Evolutionary conservation across 2,888 invertebrate genomes (phyloP).

Genomic region (Gymnoscelis rufifasciata): DNA sequence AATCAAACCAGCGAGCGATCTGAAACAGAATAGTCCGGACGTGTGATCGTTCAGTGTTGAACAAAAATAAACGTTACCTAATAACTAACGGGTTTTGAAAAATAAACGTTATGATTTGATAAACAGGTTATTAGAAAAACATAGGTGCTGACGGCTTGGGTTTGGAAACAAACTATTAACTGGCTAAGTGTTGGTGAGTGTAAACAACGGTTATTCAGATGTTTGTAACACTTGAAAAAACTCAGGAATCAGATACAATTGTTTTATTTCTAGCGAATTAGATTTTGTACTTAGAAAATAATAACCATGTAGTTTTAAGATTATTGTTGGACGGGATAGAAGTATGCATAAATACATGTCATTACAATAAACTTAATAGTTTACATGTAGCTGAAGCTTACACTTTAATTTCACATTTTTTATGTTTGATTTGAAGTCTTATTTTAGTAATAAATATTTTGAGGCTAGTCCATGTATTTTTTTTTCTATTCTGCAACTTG

Average conservation of each 20-base stretch:
- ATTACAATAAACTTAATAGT: too few relatives aligned
- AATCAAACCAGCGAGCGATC: conserved; percentile 70
- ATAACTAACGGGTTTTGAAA: conserved; percentile 66
- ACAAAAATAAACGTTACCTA: conserved; percentile 74
- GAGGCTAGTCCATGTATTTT: too few relatives aligned
- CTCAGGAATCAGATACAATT: background rate
- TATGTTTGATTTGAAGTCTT: too few relatives aligned
- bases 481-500: too few relatives aligned
- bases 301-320: too few relatives aligned
- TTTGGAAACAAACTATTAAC: conserved; percentile 55
- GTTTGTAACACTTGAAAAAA: background rate
- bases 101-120: conserved; percentile 74
- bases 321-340: too few relatives aligned
- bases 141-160: conserved; percentile 57
- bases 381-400: too few relatives aligned
- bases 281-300: too few relatives aligned
- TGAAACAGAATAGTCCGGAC: conserved; percentile 73
- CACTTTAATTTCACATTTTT: too few relatives aligned
- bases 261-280: background rate
- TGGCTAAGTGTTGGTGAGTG: conserved; percentile 35
- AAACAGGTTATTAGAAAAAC: conserved; percentile 72
- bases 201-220: conserved; percentile 5
- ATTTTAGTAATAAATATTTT: too few relatives aligned
- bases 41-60: conserved; percentile 69
- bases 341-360: too few relatives aligned